phyloP scores from a whole-genome alignment of 2,888 invertebrate species.

The Cephus pulcher region DNA sequence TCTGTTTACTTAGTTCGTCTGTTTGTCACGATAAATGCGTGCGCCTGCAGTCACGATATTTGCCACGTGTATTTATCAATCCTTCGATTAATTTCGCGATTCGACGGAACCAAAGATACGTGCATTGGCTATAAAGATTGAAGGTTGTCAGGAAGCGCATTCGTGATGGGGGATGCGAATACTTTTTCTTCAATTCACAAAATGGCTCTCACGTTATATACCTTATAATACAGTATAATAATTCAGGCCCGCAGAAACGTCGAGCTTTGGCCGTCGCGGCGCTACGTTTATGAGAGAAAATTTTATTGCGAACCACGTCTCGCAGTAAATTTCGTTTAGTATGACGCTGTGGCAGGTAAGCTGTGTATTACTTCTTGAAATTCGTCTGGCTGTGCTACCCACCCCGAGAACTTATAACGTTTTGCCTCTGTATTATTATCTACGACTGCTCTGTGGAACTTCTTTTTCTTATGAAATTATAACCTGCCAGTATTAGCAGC shows the following conservation, averaged over 20 bases:
- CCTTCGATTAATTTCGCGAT: neutral
- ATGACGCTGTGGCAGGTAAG: neutral
- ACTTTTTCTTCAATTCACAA: neutral
- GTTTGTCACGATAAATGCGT: neutral
- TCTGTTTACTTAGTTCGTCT: neutral
- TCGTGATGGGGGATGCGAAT: neutral
- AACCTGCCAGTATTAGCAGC: neutral
- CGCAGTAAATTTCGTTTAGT: neutral
- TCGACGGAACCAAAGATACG: neutral
- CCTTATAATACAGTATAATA: neutral
- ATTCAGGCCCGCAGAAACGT: neutral
- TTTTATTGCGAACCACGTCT: constrained; percentile 2
- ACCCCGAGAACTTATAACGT: neutral
- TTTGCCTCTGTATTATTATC: neutral
- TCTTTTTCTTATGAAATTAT: neutral
- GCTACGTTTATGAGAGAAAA: neutral
- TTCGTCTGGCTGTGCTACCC: neutral
- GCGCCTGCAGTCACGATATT: no score
- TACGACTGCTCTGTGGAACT: neutral
- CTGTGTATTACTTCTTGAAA: neutral
- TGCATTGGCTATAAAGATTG: neutral
- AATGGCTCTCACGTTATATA: neutral
- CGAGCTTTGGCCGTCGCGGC: neutral
- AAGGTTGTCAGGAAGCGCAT: neutral
- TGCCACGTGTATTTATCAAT: neutral